phyloP scores from a whole-genome alignment of 2,888 invertebrate genomes.

The Hermodice carunculata region DNA sequence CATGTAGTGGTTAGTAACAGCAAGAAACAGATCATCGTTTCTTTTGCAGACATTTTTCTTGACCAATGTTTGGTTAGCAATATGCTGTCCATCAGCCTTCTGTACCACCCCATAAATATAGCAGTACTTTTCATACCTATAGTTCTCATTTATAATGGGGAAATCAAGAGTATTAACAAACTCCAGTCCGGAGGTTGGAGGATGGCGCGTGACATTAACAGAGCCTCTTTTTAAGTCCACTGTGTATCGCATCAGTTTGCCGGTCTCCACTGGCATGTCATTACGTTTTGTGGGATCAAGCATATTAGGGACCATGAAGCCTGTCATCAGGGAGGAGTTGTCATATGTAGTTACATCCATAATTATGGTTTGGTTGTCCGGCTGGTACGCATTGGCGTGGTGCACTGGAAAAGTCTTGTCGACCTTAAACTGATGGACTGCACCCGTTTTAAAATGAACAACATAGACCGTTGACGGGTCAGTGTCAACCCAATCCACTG shows the following conservation, averaged over 20 bases:
- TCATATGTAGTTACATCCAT: conserved; percentile 57
- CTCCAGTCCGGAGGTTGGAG: too few species aligned
- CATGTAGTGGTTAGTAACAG: too few species aligned
- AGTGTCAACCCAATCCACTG: conserved; percentile 55
- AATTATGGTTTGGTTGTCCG: conserved; percentile 39
- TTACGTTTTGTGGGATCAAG: conserved; percentile 47
- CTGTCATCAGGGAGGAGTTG: conserved; percentile 51
- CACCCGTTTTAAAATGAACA: conserved; percentile 47
- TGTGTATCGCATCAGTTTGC: conserved; percentile 50
- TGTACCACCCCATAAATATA: conserved; percentile 57
- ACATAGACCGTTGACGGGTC: conserved; percentile 50
- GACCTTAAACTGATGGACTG: conserved; percentile 42
- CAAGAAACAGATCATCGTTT: too few species aligned
- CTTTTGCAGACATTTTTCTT: conserved; percentile 64
- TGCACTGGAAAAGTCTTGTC: conserved; percentile 59
- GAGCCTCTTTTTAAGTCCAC: too few species aligned
- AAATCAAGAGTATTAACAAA: conserved; percentile 52
- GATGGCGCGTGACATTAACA: too few species aligned
- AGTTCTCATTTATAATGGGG: conserved; percentile 60
- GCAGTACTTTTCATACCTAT: conserved; percentile 52
- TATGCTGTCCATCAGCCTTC: conserved; percentile 48
- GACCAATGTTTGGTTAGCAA: conserved; percentile 52
- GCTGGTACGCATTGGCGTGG: conserved; percentile 62
- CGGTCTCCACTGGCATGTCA: conserved; percentile 46
- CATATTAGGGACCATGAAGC: conserved; percentile 46